phyloP scores from a whole-genome alignment of 2,797 vertebrate genomes.

The Ctenosaura bakeri region DNA sequence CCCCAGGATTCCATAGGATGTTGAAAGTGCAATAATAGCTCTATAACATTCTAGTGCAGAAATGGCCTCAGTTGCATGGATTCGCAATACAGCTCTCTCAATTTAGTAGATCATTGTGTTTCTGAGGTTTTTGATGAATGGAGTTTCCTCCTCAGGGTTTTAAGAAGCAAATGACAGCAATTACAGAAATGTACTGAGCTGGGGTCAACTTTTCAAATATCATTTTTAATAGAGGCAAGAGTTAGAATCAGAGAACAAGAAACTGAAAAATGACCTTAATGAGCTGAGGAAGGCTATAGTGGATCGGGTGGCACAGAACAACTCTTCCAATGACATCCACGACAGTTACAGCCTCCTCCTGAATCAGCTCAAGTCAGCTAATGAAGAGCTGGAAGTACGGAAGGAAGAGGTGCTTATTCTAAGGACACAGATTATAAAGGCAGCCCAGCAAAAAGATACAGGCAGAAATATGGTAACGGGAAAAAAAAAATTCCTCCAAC shows the following conservation, averaged over 20 bases:
- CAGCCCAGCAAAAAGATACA: conserved; percentile 79
- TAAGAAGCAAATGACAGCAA: neutral
- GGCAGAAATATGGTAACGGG: conserved; percentile 75
- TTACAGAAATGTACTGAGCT: neutral
- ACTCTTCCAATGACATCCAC: conserved; percentile 78
- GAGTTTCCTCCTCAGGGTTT: neutral
- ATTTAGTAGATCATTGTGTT: neutral
- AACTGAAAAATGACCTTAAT: conserved; percentile 94
- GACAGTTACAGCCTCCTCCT: conserved; percentile 88
- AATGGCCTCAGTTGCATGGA: neutral
- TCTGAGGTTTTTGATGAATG: neutral
- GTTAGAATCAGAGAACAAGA: conserved; percentile 95
- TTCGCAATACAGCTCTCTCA: neutral
- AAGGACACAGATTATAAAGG: conserved; percentile 89
- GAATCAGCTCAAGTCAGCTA: conserved; percentile 88
- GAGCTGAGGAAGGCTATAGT: conserved; percentile 87
- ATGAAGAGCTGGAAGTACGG: conserved; percentile 93
- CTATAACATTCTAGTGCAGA: too few species aligned
- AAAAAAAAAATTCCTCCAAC: neutral
- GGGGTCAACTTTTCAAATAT: conserved; percentile 4
- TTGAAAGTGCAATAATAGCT: too few species aligned
- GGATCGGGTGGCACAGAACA: conserved; percentile 77
- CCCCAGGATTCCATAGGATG: too few species aligned
- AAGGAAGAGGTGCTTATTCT: conserved; percentile 96
- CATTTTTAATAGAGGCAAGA: conserved; percentile 89